Evolutionary conservation across 1,140 invertebrate species (phyloP), one percentile per base, ranked within the genome.

Genomic region (Drosophila mojavensis): DNA sequence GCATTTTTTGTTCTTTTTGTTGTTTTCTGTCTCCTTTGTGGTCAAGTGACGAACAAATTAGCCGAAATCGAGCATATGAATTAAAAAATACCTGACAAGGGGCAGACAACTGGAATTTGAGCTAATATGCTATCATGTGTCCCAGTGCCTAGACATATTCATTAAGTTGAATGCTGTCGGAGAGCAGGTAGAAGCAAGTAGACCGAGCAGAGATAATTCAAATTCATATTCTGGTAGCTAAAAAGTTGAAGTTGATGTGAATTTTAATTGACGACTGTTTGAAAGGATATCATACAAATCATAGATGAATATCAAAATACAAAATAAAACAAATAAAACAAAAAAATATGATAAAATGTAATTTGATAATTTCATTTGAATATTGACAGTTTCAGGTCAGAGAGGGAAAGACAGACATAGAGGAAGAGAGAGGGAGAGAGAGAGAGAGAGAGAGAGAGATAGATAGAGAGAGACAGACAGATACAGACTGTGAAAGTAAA

Each of bases 31-130:
- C 28, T 30, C 28, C 67, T 79, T 61, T 76, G 75, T 89, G 79
- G 59, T 70, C 83, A 88, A 88, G 83, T 88, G 83, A 89, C 82
- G 83, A 88, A 75, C 83, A 88, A 88, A 89, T 88, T 88, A 88
- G 74, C 77, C 63, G 66, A 83, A 89, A 88, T 86, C 76, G 83
- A 86, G 74, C 77, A 68, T 63, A 66, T 68, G 54, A 79, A 88
- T 78, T 78, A 77, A 74, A 83, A 82, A 80, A 68, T 68, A 64
- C n/a, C 50, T 73, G 70, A 73, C 70, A 51, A 73, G 56, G 70
- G 70, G 70, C 41, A 60, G 70, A 67, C 64, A 73, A 30, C 26
- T 68, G 64, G 70, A 61, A 73, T 61, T 47, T 47, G 15, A 55
- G 36, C 50, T 48, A 61, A 58, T 68, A 55, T 53, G 33, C n/a